Conservation (phyloP, 2,888 invertebrate genomes). For the Nephrotoma appendiculata region DNA sequence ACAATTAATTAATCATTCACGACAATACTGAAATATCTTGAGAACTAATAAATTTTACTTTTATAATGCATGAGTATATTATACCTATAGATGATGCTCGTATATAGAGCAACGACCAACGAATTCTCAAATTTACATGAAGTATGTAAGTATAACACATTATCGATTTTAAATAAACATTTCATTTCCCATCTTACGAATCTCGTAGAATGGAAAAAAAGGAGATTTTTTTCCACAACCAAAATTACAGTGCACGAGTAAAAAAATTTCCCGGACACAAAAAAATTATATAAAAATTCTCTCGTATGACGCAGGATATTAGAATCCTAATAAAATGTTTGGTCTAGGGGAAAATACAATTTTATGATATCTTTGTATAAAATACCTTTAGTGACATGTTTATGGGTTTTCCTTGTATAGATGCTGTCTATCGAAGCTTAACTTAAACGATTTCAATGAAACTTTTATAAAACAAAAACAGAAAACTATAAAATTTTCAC, state of each 20-base stretch:
- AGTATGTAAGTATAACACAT: background rate
- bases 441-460: background rate
- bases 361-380: background rate
- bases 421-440: background rate
- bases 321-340: background rate
- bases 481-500: background rate
- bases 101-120: background rate
- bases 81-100: too few species aligned
- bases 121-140: background rate
- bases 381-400: background rate
- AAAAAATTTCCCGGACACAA: background rate
- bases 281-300: background rate
- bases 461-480: background rate
- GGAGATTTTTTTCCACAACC: background rate
- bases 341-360: background rate
- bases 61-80: too few species aligned
- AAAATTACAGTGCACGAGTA: background rate
- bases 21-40: background rate
- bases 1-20: background rate
- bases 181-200: background rate
- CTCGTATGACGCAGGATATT: background rate
- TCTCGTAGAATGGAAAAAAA: background rate
- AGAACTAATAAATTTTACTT: background rate
- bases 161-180: background rate
- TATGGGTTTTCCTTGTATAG: background rate